A percentile compares a stretch with the other conserved stretches of the same genome.
These are phyloP conservation scores for Euura lappo DNA, from an alignment of 1,140 invertebrate species.

Conservation along the genomic window DNA sequence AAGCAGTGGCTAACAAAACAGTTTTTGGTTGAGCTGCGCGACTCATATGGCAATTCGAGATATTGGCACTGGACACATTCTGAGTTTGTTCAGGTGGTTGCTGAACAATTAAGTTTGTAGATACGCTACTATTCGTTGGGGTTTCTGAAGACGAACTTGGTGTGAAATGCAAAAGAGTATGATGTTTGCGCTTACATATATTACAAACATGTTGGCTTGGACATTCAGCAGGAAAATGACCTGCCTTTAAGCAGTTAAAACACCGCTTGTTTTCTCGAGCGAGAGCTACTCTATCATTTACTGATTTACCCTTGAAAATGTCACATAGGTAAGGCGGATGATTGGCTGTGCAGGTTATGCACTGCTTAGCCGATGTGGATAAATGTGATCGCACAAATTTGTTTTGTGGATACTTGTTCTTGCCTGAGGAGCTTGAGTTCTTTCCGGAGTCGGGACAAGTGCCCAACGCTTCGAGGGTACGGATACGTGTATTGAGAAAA, in stretches of 20 bases:
- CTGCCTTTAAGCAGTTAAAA: conserved; percentile 23
- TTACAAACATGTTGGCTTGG: conserved; percentile 22
- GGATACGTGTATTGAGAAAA: conserved; percentile 17
- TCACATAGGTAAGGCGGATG: conserved; percentile 22
- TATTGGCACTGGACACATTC: neutral
- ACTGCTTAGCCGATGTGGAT: neutral
- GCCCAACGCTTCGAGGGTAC: too few species aligned
- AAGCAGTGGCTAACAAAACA: too few species aligned
- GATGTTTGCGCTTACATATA: conserved; percentile 20
- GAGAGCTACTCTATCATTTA: conserved; percentile 20
- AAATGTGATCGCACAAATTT: conserved; percentile 17
- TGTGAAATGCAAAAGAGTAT: conserved; percentile 15
- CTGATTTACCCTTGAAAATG: conserved; percentile 19
- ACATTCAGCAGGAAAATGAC: conserved; percentile 24
- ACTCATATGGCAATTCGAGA: neutral
- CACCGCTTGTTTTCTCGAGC: conserved; percentile 17
- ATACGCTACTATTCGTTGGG: neutral
- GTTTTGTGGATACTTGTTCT: neutral
- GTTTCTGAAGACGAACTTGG: neutral
- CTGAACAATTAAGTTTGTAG: too few species aligned
- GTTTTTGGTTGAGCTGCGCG: neutral
- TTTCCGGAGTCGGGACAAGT: neutral
- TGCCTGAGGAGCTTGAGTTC: neutral
- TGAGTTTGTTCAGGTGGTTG: neutral
- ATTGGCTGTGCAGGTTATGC: conserved; percentile 18